A percentile compares a stretch with the other conserved stretches of the same genome.
phyloP scores from a whole-genome alignment of 2,113 vertebrate species.

The Candoia aspera region DNA sequence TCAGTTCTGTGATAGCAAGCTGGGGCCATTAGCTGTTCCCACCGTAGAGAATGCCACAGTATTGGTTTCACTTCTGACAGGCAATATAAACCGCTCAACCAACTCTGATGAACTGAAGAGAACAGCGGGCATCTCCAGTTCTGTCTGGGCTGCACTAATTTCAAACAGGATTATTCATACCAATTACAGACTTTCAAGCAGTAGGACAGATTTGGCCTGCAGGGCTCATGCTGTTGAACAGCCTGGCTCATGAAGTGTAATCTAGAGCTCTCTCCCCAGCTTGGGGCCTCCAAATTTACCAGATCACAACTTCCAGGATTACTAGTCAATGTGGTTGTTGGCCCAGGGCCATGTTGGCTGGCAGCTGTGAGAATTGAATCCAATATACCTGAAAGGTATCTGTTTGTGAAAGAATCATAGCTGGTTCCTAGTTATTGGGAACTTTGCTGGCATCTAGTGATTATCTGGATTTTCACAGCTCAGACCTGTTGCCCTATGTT shows the following conservation, averaged over 20 bases:
- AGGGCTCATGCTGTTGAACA: constrained; percentile 8
- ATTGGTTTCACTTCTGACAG: constrained; percentile 18
- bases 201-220: not conserved
- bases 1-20: not conserved
- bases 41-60: not conserved
- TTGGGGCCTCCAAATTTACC: not conserved
- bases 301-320: not conserved
- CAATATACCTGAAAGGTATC: not conserved
- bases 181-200: not conserved
- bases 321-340: not conserved
- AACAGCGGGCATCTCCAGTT: not conserved
- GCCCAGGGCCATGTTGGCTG: not conserved
- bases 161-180: constrained; percentile 12
- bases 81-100: constrained; percentile 9
- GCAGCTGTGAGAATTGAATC: not conserved
- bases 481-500: not conserved
- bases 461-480: not conserved
- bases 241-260: not conserved
- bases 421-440: not conserved
- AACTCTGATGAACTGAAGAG: not conserved
- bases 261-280: not conserved
- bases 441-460: not conserved
- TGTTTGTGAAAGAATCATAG: not conserved
- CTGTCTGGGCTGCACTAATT: not conserved
- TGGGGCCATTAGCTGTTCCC: not conserved